These are phyloP conservation scores for Pteromalus puparum DNA, from an alignment of 1,140 invertebrate genomes.

Conservation along the genomic window DNA sequence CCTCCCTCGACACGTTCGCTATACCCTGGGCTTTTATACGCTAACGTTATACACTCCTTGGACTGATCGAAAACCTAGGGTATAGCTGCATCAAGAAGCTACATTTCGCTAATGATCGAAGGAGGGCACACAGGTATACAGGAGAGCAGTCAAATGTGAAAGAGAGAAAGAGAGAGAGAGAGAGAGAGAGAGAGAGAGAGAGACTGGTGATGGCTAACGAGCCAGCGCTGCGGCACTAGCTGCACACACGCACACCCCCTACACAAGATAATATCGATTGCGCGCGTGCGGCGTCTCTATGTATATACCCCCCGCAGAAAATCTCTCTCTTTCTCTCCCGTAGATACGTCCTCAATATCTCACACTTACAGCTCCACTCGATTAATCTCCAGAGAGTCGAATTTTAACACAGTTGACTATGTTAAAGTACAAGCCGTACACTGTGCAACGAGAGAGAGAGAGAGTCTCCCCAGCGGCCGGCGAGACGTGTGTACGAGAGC, in stretches of 20 bases:
- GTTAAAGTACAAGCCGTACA: no score
- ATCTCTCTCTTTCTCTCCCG: not conserved
- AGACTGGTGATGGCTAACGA: not conserved
- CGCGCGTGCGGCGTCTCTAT: not conserved
- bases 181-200: no score
- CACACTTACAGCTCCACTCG: no score
- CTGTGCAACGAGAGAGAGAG: no score
- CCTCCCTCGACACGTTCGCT: conserved; percentile 3
- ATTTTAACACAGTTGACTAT: no score
- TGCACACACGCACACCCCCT: not conserved
- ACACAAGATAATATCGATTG: conserved; percentile 1
- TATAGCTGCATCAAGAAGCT: not conserved
- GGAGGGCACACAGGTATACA: not conserved
- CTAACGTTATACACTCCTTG: not conserved
- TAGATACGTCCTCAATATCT: no score
- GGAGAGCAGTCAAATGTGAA: not conserved
- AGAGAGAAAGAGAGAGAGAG: not conserved
- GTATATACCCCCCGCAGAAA: no score
- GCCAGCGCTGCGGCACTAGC: not conserved
- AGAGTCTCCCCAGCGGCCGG: not conserved
- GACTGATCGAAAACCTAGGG: not conserved
- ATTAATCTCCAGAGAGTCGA: no score
- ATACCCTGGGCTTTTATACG: not conserved
- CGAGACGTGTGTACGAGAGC: not conserved
- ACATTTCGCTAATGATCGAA: not conserved